A percentile compares a stretch with the other conserved stretches of the same genome.
These are phyloP conservation scores for Caenorhabditis inopinata DNA, from an alignment of 1,140 invertebrate species.

Conservation along the genomic window DNA sequence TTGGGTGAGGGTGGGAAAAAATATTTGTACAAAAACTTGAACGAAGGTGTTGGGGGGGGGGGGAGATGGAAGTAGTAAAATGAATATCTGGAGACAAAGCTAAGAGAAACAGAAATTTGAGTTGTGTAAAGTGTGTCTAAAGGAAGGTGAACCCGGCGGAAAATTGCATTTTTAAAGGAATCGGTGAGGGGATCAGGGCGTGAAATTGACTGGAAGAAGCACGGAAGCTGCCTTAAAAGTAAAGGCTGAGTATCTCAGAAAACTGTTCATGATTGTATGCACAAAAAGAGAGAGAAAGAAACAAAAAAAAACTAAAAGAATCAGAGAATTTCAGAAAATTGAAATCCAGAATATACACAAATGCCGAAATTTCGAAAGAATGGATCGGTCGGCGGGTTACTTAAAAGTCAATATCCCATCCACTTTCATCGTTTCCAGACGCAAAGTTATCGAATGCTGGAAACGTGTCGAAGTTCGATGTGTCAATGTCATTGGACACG, in stretches of 20 bases:
- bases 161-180: slow-evolving; percentile 7
- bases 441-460: slow-evolving; percentile 59
- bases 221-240: too few species aligned
- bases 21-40: not conserved
- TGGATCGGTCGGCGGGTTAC: not conserved
- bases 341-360: not conserved
- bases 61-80: not conserved
- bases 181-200: too few species aligned
- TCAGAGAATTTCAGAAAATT: too few species aligned
- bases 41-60: not conserved
- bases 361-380: not conserved
- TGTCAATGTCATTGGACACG: slow-evolving; percentile 56
- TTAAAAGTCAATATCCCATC: slow-evolving; percentile 63
- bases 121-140: too few species aligned
- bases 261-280: too few species aligned
- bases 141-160: not conserved
- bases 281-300: too few species aligned
- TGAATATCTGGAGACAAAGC: not conserved
- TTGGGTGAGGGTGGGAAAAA: not conserved
- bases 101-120: not conserved
- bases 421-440: slow-evolving; percentile 53
- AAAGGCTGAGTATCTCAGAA: too few species aligned
- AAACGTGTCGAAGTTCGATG: slow-evolving; percentile 61
- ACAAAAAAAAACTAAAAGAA: too few species aligned
- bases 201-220: too few species aligned